Base-by-base conservation (phyloP, 2,113 vertebrate species). In the Hipposideros armiger region DNA sequence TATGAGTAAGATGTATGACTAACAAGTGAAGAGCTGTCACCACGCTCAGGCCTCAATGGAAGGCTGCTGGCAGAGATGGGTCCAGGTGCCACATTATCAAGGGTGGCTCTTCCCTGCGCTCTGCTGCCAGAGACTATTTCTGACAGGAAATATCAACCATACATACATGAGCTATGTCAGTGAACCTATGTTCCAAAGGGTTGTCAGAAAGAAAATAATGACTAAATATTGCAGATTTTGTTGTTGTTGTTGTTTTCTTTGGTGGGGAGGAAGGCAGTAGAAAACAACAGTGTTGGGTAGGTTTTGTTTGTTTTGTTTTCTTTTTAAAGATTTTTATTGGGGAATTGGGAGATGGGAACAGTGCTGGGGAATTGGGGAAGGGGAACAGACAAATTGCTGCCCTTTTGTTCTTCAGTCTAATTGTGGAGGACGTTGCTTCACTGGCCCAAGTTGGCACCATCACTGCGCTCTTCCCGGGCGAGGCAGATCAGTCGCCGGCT, bases 21-120 rank as follows among this genome's bases (percentile, higher is more conserved):
- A 54, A 66, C 69, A 70, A 83, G 92, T 91, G 45, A 20, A 91
- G 67, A 47, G 47, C 62, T 78, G 82, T 50, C 42, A n/a, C 26
- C 11, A 8, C 1, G 22, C 92, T 93, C 42, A 32, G 26, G 84
- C 22, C 87, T 87, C 74, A 94, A 40, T 66, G 95, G 90, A 87
- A 96, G 77, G 60, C 47, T 58, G 64, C 4, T 62, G 50, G 64
- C 64, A 93, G 74, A 92, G 80, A 87, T 4, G 22, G 58, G 15
- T 14, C 42, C 73, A 36, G 30, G 67, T 5, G n/a, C 64, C 36
- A 54, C 7, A 0, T 78, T 30, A 42, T 20, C 4, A 17, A 91
- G 28, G 15, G n/a, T 58, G 45, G 45, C 36, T 90, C 26, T 50
- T 78, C 14, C 0, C 72, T 66, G 40, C 15, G 40, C 8, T 30